A percentile compares a stretch with the other conserved stretches of the same genome.
These are phyloP conservation scores for Goniozus legneri DNA, from an alignment of 1,140 invertebrate species.

Conservation along the genomic window DNA sequence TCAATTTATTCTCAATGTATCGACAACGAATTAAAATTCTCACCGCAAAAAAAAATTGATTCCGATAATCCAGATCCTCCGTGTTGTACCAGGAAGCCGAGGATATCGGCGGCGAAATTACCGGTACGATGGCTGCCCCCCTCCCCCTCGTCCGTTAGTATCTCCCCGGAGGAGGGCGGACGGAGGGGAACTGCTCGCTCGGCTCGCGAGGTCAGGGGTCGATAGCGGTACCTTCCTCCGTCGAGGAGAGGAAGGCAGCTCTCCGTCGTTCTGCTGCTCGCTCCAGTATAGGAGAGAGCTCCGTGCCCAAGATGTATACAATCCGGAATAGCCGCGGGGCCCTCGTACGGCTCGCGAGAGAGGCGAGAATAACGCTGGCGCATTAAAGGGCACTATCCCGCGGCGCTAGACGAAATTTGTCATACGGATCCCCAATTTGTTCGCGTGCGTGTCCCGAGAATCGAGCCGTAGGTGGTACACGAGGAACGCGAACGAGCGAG, in stretches of 20 bases:
- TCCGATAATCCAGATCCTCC: constrained; percentile 44
- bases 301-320: too few species aligned
- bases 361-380: too few species aligned
- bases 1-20: too few species aligned
- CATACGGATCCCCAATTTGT: constrained; percentile 41
- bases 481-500: too few species aligned
- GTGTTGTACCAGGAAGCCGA: constrained; percentile 45
- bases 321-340: too few species aligned
- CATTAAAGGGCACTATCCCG: constrained; percentile 33
- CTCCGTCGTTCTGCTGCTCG: not conserved
- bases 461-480: constrained; percentile 22
- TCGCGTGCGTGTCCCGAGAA: constrained; percentile 18
- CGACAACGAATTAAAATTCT: too few species aligned
- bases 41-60: too few species aligned
- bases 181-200: constrained; percentile 30
- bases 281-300: not conserved
- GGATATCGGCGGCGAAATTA: constrained; percentile 46
- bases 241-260: not conserved
- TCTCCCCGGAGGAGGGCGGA: constrained; percentile 39
- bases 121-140: constrained; percentile 34
- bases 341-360: too few species aligned
- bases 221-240: constrained; percentile 51
- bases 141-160: too few species aligned
- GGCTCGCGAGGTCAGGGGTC: constrained; percentile 48
- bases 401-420: constrained; percentile 48